Evolutionary conservation across 2,797 vertebrate genomes (phyloP), one percentile per base, ranked within the genome.

Genomic region (Rhodeus uyekii): DNA sequence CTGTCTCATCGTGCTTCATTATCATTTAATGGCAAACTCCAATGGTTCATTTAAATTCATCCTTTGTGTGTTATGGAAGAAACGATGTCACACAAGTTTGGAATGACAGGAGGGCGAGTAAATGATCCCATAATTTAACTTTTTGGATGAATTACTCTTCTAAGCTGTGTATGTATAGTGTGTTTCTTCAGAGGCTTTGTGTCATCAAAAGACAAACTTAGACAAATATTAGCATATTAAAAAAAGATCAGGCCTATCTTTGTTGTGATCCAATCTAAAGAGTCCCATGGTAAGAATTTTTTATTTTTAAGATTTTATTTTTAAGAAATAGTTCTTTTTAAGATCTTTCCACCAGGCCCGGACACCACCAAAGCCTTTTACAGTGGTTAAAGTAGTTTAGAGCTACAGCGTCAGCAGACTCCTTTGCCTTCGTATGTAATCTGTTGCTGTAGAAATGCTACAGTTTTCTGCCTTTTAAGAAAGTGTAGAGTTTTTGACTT

Each of bases 281-380:
- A 60, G 16, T 60, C 48, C 53, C 50, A 46, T 9, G 61, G 16
- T 38, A 16, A 36, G 42, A 58, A n/a, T n/a, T n/a, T n/a, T n/a
- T n/a, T n/a, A n/a, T n/a, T n/a, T n/a, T n/a, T n/a, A n/a, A n/a
- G n/a, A n/a, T n/a, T n/a, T n/a, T n/a, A n/a, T n/a, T n/a, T n/a
- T n/a, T n/a, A n/a, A n/a, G n/a, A n/a, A n/a, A n/a, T n/a, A n/a
- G n/a, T n/a, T n/a, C 90, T 92, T 46, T 46, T 16, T 93, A 89
- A 92, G 88, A 92, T 90, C 92, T 92, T 94, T 91, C 86, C 46
- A 61, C 5, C 29, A 63, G 65, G 72, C 46, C 44, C 27, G 16
- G 91, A 93, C 87, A 90, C 90, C 91, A 92, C 90, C 90, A 89
- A 78, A 90, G 90, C 92, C 90, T 92, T 89, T 92, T 87, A 89